A percentile compares a stretch with the other conserved stretches of the same genome.
These are phyloP conservation scores for Cryptus viduatorius DNA, from an alignment of 2,888 invertebrate genomes.

Conservation along the genomic window DNA sequence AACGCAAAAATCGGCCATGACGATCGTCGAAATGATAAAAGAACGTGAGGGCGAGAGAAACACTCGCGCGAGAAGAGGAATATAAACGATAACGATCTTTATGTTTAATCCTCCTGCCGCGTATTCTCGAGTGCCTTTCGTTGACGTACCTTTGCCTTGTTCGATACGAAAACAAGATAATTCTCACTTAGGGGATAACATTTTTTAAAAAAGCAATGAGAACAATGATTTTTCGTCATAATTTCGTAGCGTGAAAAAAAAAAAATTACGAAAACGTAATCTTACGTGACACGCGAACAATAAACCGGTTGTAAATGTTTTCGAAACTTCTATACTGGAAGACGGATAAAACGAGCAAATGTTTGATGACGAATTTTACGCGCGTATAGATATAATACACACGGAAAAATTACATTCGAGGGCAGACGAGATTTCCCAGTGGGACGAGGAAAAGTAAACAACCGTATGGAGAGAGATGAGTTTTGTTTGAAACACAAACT, in stretches of 20 bases:
- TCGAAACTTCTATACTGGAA: not conserved
- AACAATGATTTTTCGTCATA: not conserved
- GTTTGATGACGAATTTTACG: conserved; percentile 19
- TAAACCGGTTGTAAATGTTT: not conserved
- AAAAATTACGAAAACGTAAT: not conserved
- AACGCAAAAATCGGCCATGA: conserved; percentile 2
- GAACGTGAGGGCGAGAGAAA: conserved; percentile 1
- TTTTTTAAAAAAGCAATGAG: not conserved
- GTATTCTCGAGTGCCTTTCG: not conserved
- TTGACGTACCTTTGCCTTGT: not conserved
- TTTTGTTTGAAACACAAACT: conserved; percentile 16
- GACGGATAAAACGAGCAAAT: not conserved
- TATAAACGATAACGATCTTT: conserved; percentile 4
- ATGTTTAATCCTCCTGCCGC: conserved; percentile 19
- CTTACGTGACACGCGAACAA: not conserved
- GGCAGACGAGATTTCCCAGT: not conserved
- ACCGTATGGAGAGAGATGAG: not conserved
- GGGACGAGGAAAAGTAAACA: conserved; percentile 50
- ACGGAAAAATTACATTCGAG: conserved; percentile 37
- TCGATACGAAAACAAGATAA: conserved; percentile 45
- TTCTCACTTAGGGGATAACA: not conserved
- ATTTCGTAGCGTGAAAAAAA: not conserved
- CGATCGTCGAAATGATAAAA: conserved; percentile 14
- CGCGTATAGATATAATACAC: conserved; percentile 18
- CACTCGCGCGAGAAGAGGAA: not conserved